A percentile compares a stretch with the other conserved stretches of the same genome.
Evolutionary conservation across 2,797 vertebrate genomes (phyloP).

Genomic region (Taeniopygia guttata): DNA sequence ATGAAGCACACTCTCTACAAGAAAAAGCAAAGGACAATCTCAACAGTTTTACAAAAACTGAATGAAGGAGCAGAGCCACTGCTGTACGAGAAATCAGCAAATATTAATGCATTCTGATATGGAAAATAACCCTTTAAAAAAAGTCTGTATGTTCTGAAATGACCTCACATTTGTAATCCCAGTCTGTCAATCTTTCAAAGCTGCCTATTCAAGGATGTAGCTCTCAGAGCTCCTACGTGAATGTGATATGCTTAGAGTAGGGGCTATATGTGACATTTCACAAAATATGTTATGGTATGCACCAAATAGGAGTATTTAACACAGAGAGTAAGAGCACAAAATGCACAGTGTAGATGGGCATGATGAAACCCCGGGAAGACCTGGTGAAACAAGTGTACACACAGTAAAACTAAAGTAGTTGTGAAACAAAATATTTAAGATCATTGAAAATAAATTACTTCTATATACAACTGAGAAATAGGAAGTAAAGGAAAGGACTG

Average conservation of each 20-base stretch:
- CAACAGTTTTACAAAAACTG: neutral
- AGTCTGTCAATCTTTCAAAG: neutral
- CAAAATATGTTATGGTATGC: neutral
- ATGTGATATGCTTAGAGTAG: neutral
- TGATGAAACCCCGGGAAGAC: neutral
- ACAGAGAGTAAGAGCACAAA: neutral
- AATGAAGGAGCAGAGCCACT: neutral
- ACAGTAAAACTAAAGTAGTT: neutral
- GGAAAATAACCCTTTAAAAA: neutral
- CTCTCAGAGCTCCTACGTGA: rapidly evolving
- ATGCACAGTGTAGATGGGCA: neutral
- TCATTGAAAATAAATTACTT: neutral
- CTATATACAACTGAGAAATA: neutral
- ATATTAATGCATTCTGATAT: neutral
- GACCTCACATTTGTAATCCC: neutral
- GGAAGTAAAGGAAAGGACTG: neutral
- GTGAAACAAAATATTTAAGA: neutral
- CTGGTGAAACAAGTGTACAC: neutral
- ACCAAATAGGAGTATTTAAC: neutral
- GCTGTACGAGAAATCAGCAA: neutral
- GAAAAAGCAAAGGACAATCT: neutral
- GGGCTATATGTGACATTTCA: neutral
- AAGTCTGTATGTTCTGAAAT: neutral
- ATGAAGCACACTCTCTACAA: neutral
- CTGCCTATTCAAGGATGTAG: neutral